A percentile compares a stretch with the other conserved stretches of the same genome.
Conservation (phyloP, 2,888 invertebrate genomes). For the Latheticus oryzae region DNA sequence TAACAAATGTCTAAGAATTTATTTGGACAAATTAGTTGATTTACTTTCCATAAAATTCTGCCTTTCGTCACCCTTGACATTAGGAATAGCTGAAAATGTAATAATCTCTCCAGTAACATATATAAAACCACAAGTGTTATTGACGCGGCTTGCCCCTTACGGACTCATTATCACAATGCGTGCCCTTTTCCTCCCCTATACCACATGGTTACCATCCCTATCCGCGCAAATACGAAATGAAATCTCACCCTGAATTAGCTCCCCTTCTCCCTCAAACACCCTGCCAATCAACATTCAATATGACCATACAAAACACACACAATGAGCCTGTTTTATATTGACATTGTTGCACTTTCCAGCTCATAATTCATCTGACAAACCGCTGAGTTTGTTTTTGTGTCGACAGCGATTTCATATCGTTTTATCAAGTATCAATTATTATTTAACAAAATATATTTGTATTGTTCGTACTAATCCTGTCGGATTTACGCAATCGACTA, state of each 20-base stretch:
- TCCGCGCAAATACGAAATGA: slow-evolving; percentile 39
- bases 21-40: no score
- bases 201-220: slow-evolving; percentile 1
- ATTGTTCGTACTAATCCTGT: slow-evolving; percentile 25
- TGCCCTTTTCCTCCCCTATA: slow-evolving; percentile 43
- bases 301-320: slow-evolving; percentile 26
- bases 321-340: slow-evolving; percentile 37
- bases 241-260: slow-evolving; percentile 39
- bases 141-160: slow-evolving; percentile 37
- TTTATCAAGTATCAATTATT: slow-evolving; percentile 51
- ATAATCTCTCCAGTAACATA: slow-evolving; percentile 44
- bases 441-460: slow-evolving; percentile 48
- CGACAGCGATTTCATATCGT: slow-evolving; percentile 46
- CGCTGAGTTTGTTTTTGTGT: slow-evolving; percentile 41
- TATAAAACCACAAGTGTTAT: slow-evolving; percentile 44
- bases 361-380: slow-evolving; percentile 40
- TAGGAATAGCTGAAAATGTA: slow-evolving; percentile 43
- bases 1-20: no score
- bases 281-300: slow-evolving; percentile 39
- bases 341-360: slow-evolving; percentile 42
- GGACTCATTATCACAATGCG: slow-evolving; percentile 43
- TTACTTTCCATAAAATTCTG: no score
- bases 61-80: slow-evolving; percentile 37
- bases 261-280: slow-evolving; percentile 23
- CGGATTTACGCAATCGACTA: slow-evolving; percentile 10